These are phyloP conservation scores for Kryphioiulus occultus DNA, from an alignment of 2,888 invertebrate genomes.

Conservation along the genomic window DNA sequence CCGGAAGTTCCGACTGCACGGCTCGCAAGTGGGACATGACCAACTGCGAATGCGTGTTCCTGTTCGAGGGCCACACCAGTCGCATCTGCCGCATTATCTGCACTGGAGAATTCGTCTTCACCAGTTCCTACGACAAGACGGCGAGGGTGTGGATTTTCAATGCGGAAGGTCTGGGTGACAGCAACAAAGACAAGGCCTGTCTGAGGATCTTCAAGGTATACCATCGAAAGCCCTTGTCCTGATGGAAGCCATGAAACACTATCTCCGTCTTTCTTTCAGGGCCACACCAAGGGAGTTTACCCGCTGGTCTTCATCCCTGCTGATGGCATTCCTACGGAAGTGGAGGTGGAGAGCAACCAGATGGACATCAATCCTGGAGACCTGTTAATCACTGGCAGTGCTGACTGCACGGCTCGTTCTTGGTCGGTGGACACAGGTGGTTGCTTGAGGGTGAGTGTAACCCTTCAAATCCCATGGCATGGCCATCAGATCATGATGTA, in stretches of 20 bases:
- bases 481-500: too few species aligned
- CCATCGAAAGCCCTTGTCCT: background rate
- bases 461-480: background rate
- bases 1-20: constrained; percentile 65
- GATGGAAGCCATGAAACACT: background rate
- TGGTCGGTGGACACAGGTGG: constrained; percentile 66
- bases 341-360: constrained; percentile 58
- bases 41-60: constrained; percentile 64
- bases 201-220: constrained; percentile 56
- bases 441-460: constrained; percentile 56
- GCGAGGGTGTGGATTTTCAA: constrained; percentile 65
- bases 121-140: constrained; percentile 59
- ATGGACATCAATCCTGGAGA: constrained; percentile 58
- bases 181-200: constrained; percentile 55
- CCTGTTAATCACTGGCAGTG: constrained; percentile 64
- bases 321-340: constrained; percentile 56
- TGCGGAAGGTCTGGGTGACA: constrained; percentile 60
- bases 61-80: constrained; percentile 61
- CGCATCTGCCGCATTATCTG: constrained; percentile 53
- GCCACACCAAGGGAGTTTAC: constrained; percentile 65
- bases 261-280: constrained; percentile 56
- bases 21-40: constrained; percentile 66
- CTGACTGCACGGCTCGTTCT: constrained; percentile 64
- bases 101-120: constrained; percentile 58
- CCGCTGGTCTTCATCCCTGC: constrained; percentile 65